phyloP scores from a whole-genome alignment of 2,888 invertebrate genomes.

The Temnothorax unifasciatus region DNA sequence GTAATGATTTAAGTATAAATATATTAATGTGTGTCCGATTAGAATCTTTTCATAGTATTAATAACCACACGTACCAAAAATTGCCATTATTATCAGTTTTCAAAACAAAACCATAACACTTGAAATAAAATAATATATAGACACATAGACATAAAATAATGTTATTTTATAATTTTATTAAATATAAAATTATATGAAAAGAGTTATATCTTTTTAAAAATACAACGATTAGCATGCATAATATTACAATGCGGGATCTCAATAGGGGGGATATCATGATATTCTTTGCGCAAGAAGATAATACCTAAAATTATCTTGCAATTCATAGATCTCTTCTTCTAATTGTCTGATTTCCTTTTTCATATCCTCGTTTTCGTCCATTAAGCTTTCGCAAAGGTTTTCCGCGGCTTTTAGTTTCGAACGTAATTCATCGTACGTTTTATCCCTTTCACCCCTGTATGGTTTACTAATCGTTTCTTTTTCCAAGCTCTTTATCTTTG shows the following conservation, averaged over 20 bases:
- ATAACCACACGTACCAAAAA: background rate
- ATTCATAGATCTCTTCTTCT: conserved; percentile 99
- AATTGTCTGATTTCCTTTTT: conserved; percentile 97
- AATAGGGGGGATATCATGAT: background rate
- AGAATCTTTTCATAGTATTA: conserved; percentile 10
- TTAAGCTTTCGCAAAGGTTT: conserved; percentile 95
- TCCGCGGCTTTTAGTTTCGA: conserved; percentile 96
- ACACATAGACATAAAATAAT: background rate
- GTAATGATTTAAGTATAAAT: background rate
- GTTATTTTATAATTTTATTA: conserved; percentile 22
- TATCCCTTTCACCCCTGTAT: conserved; percentile 80
- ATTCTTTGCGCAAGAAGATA: conserved; percentile 12
- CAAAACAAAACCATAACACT: conserved; percentile 13
- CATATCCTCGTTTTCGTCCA: conserved; percentile 98
- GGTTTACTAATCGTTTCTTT: conserved; percentile 79
- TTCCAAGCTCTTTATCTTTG: conserved; percentile 83
- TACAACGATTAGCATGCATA: conserved; percentile 10
- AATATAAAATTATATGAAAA: conserved; percentile 15
- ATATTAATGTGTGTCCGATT: conserved; percentile 16
- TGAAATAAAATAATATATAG: conserved; percentile 17
- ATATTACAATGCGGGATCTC: background rate
- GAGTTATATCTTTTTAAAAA: background rate
- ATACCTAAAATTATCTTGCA: conserved; percentile 97
- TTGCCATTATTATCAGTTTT: conserved; percentile 15
- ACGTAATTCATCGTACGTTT: conserved; percentile 88